A percentile compares a stretch with the other conserved stretches of the same genome.
These are phyloP conservation scores for Polyploca ridens DNA, from an alignment of 2,888 invertebrate species.

Conservation along the genomic window DNA sequence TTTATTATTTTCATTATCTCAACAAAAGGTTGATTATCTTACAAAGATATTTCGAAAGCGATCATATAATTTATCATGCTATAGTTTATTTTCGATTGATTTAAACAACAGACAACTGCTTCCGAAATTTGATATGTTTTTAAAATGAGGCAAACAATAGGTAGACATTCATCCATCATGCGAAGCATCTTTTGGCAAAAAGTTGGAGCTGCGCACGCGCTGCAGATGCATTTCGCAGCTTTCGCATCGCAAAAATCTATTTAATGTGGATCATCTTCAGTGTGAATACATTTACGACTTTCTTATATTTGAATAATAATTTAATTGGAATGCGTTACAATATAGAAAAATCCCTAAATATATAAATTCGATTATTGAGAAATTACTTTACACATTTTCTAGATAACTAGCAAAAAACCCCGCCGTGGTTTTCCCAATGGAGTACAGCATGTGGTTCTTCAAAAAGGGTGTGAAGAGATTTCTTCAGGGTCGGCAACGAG, in stretches of 20 bases:
- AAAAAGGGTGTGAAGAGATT: too few species aligned
- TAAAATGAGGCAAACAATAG: conserved; percentile 36
- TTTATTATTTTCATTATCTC: neutral
- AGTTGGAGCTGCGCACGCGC: conserved; percentile 49
- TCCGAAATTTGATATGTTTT: conserved; percentile 47
- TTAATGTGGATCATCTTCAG: conserved; percentile 19
- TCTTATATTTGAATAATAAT: conserved; percentile 12
- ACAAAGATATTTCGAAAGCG: conserved; percentile 13
- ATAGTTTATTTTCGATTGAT: conserved; percentile 42
- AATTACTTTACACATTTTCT: too few species aligned
- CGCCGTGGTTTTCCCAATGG: too few species aligned
- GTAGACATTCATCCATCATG: conserved; percentile 61
- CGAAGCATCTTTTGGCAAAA: conserved; percentile 69
- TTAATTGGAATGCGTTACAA: too few species aligned
- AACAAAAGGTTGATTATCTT: conserved; percentile 13
- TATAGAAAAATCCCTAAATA: too few species aligned
- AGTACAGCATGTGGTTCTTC: too few species aligned
- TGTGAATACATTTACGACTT: conserved; percentile 10
- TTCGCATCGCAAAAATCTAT: conserved; percentile 34
- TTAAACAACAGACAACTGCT: conserved; percentile 31
- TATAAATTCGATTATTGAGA: too few species aligned
- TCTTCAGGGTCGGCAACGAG: too few species aligned
- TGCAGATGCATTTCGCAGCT: conserved; percentile 66
- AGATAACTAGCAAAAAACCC: too few species aligned
- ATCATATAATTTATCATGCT: conserved; percentile 33